Conservation (phyloP, 2,888 invertebrate species). For the Calameuta pallipes region DNA sequence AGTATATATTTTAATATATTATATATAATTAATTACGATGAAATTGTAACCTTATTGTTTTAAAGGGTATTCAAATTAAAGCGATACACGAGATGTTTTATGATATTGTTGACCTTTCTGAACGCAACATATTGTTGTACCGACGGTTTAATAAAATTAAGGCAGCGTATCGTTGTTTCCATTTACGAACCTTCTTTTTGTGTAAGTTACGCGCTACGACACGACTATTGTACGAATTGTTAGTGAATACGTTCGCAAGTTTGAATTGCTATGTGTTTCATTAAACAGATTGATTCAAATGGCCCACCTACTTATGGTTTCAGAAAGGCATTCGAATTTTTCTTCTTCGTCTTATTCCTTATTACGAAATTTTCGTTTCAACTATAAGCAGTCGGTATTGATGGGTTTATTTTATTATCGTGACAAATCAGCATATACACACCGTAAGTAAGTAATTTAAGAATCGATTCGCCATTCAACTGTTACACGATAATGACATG, state of each 20-base stretch:
- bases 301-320: background rate
- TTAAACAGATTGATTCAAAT: background rate
- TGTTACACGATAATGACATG: background rate
- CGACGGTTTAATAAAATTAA: constrained; percentile 62
- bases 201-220: background rate
- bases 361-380: background rate
- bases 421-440: background rate
- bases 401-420: background rate
- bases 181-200: background rate
- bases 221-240: background rate
- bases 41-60: constrained; percentile 64
- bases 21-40: constrained; percentile 60
- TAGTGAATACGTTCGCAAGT: background rate
- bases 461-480: background rate
- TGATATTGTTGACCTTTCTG: constrained; percentile 63
- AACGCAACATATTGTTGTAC: constrained; percentile 62
- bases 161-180: constrained; percentile 34
- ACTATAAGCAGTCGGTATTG: background rate
- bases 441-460: background rate
- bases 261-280: background rate
- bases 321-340: background rate
- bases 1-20: constrained; percentile 66
- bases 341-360: background rate
- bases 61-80: constrained; percentile 55
- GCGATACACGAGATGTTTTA: constrained; percentile 63